phyloP scores from a whole-genome alignment of 2,797 vertebrate genomes.

The Botia kubotai region DNA sequence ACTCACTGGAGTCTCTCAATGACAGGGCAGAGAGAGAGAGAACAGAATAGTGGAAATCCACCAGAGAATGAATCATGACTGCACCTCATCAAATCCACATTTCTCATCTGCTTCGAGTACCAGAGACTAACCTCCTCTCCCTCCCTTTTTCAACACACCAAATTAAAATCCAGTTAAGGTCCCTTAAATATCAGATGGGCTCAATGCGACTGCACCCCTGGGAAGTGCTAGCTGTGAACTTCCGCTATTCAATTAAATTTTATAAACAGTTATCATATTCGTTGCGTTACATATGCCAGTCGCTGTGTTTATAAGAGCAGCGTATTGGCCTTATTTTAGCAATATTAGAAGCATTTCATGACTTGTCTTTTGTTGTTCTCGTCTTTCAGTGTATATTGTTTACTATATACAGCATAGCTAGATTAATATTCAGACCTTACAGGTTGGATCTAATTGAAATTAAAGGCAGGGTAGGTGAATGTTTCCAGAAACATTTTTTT shows the following conservation, averaged over 20 bases:
- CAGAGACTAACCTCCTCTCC: conserved; percentile 21
- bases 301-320: background rate
- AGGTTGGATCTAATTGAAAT: background rate
- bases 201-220: conserved; percentile 12
- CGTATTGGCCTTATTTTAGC: background rate
- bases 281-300: background rate
- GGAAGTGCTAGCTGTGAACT: conserved; percentile 1
- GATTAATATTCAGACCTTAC: background rate
- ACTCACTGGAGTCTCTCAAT: conserved; percentile 39
- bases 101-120: conserved; percentile 27
- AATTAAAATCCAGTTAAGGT: conserved; percentile 47
- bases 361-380: background rate
- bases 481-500: too few relatives aligned
- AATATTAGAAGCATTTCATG: background rate
- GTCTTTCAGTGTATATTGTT: background rate
- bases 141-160: conserved; percentile 9
- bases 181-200: conserved; percentile 27
- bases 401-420: background rate
- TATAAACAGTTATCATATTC: background rate
- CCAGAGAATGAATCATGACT: conserved; percentile 47
- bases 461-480: too few relatives aligned
- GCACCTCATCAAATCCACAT: conserved; percentile 56
- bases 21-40: conserved; percentile 33
- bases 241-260: conserved; percentile 21
- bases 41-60: conserved; percentile 25